Base-by-base conservation (phyloP, 1,140 invertebrate species). In the Pachypeltis micranthus region DNA sequence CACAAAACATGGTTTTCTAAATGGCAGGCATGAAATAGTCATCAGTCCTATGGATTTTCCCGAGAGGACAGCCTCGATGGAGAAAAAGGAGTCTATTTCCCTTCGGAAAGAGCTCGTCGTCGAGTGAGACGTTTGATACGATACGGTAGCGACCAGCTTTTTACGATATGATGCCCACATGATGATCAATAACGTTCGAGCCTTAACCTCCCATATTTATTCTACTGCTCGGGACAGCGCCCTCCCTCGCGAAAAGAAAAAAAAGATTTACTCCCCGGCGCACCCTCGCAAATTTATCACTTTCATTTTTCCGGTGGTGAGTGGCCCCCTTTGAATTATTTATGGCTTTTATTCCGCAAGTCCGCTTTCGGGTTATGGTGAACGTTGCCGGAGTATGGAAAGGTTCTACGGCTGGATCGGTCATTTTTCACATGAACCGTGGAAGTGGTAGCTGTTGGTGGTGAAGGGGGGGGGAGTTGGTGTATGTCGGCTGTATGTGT, bases 361-460 rank as follows among this genome's bases (percentile, higher is more conserved):
- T 51, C 47, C 47, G 47, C 47, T 51, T 51, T 21, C n/a, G n/a
- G 47, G 47, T 51, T 51, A 51, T 51, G 47, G 47, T 51, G 19
- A 16, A 51, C 47, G 47, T 4, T 51, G 23, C 12, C 47, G 47
- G 47, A 21, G 23, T 16, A 4, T 10, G 31, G 47, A 51, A 51
- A 21, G 19, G 12, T 21, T 21, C 47, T 51, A 51, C 47, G 47
- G 31, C 21, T 10, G 47, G 23, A 51, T 51, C 47, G 47, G 47
- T 51, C 47, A 51, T 51, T 51, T 51, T 51, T 51, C 47, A 51
- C 47, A n/a, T n/a, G n/a, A n/a, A n/a, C n/a, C n/a, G n/a, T n/a
- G n/a, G n/a, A n/a, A n/a, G n/a, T n/a, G n/a, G n/a, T n/a, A n/a
- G n/a, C n/a, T n/a, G n/a, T n/a, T n/a, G n/a, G n/a, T n/a, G n/a